Base-by-base conservation (phyloP, 1,140 invertebrate species). In the Drosophila nigrodunni region DNA sequence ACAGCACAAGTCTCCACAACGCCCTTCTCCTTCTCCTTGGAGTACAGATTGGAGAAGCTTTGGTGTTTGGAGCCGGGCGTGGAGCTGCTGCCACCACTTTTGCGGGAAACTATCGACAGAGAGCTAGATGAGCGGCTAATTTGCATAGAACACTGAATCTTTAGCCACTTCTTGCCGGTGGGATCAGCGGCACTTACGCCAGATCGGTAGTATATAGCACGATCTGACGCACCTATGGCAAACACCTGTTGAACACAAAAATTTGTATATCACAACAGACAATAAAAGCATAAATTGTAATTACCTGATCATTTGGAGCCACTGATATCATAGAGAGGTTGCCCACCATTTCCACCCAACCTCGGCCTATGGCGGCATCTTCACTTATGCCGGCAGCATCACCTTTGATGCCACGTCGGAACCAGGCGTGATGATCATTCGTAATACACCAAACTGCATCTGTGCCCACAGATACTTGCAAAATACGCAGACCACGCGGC, bases 381-480 rank as follows among this genome's bases (percentile, higher is more conserved):
- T 96, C 96, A 78, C 95, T 96, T 61, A 95, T 93, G 15, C 95
- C 95, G 34, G 95, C 94, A 68, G 94, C 94, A 82, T 95, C 95
- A 5, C 95, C 95, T 91, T 95, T 95, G 21, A 98, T 94, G 25
- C 97, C 97, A 93, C 97, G 96, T 76, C 97, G 94, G 91, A 98
- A 98, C 97, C 97, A 98, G n/a, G 98, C 96, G 86, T 95, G 95
- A 64, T 95, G 95, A 90, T 97, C 96, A 82, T 96, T 95, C 52
- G 96, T 96, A 7, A 98, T 93, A 71, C 96, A 97, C 98, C 98
- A 98, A 7, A 98, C 96, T 3, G 95, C 94, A 93, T 97, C 95
- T n/a, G 94, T 94, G 4, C 98, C 97, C 15, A 98, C 96, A 64
- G 96, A 96, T 5, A 98, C 93, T 92, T 97, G 96, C 41, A 94